Conservation (phyloP, 2,888 invertebrate species). For the Neoascia interrupta region DNA sequence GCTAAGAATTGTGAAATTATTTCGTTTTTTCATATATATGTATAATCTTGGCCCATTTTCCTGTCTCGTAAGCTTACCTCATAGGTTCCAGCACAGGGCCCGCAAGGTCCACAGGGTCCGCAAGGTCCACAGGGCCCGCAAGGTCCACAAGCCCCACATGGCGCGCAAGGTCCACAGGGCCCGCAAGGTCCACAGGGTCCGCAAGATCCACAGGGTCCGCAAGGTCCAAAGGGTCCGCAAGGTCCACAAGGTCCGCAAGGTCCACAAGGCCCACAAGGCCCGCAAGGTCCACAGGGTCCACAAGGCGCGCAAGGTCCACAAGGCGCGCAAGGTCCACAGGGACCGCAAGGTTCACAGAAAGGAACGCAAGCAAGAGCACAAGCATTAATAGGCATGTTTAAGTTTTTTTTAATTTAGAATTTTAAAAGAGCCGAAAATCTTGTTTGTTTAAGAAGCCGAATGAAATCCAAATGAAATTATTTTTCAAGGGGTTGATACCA, state of each 20-base stretch:
- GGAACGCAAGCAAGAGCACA: too few relatives aligned
- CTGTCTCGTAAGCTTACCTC: too few relatives aligned
- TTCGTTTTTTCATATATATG: too few relatives aligned
- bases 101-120: constrained; percentile 29
- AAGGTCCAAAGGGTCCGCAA: constrained; percentile 72
- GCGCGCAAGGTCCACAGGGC: constrained; percentile 70
- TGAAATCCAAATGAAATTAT: too few relatives aligned
- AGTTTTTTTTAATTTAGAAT: too few relatives aligned
- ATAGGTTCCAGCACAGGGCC: not conserved
- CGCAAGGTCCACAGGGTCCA: constrained; percentile 7
- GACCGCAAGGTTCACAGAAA: constrained; percentile 15
- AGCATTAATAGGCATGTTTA: too few relatives aligned
- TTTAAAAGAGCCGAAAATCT: too few relatives aligned
- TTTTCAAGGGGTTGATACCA: too few relatives aligned
- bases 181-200: constrained; percentile 73
- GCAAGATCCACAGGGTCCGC: constrained; percentile 71
- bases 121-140: constrained; percentile 56
- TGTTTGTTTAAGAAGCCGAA: too few relatives aligned
- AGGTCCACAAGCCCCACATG: constrained; percentile 58
- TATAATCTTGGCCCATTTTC: too few relatives aligned
- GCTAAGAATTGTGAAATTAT: too few relatives aligned
- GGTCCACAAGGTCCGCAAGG: constrained; percentile 72
- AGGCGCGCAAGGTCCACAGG: constrained; percentile 52
- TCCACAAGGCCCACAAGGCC: constrained; percentile 71
- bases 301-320: not conserved